Conservation (phyloP, 1,140 invertebrate genomes). For the Odontomachus brunneus region DNA sequence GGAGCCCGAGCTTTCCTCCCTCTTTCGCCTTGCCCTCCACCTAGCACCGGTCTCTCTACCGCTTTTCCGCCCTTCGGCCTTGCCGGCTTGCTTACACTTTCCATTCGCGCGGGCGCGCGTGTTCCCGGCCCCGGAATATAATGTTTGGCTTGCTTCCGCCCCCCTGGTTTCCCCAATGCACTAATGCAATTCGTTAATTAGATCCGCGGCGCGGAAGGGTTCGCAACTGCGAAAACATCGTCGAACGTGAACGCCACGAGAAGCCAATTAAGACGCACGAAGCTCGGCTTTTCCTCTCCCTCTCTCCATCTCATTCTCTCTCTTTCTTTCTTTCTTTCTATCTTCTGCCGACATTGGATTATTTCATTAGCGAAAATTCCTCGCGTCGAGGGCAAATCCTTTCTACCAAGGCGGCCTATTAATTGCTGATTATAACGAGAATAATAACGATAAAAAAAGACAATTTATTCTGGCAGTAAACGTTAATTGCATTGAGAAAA, state of each 20-base stretch:
- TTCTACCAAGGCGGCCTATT: slow-evolving; percentile 27
- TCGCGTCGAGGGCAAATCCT: background rate
- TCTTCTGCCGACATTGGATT: slow-evolving; percentile 31
- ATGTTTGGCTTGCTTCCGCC: slow-evolving; percentile 39
- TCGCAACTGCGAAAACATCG: slow-evolving; percentile 56
- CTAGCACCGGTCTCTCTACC: background rate
- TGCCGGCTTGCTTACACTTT: slow-evolving; percentile 41
- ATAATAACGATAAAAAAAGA: slow-evolving; percentile 12
- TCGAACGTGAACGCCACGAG: slow-evolving; percentile 46
- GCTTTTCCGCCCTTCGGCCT: slow-evolving; percentile 31
- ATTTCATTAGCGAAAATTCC: slow-evolving; percentile 51
- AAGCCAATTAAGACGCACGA: slow-evolving; percentile 51
- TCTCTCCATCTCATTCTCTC: too few species aligned
- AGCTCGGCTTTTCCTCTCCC: background rate
- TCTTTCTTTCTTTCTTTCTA: background rate
- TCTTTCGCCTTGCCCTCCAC: too few species aligned
- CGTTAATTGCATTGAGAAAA: background rate
- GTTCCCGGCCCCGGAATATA: slow-evolving; percentile 12
- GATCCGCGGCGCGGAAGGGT: slow-evolving; percentile 41
- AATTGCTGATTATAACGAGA: slow-evolving; percentile 33
- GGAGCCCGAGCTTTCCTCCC: background rate
- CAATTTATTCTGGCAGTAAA: background rate
- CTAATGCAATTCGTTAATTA: slow-evolving; percentile 62
- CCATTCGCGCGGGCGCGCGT: slow-evolving; percentile 38
- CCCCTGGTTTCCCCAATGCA: slow-evolving; percentile 27